Evolutionary conservation across 2,113 vertebrate genomes (phyloP).

Genomic region (Aix galericulata): DNA sequence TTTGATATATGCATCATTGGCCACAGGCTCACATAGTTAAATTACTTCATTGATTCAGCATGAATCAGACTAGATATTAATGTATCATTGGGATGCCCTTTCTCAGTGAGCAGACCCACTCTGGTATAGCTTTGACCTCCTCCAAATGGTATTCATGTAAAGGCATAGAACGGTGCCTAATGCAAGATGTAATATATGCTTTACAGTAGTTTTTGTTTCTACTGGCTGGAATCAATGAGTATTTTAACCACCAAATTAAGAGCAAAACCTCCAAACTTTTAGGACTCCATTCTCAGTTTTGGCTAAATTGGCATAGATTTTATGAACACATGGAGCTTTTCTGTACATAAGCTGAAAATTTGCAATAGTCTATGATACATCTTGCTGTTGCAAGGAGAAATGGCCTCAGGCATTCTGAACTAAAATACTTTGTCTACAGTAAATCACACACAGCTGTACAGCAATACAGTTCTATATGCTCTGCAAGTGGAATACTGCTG

Average conservation of each 20-base stretch:
- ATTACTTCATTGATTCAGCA: conserved; percentile 57
- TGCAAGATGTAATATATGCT: neutral
- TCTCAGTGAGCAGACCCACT: neutral
- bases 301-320: neutral
- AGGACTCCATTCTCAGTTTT: neutral
- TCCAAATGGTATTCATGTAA: neutral
- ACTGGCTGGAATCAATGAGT: neutral
- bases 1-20: conserved; percentile 59
- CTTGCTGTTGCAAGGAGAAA: neutral
- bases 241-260: neutral
- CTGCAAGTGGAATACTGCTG: neutral
- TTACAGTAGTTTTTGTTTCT: neutral
- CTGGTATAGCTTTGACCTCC: neutral
- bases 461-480: neutral
- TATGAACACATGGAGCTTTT: neutral
- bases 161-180: neutral
- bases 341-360: neutral
- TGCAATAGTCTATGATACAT: neutral
- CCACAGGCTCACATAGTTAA: conserved; percentile 42
- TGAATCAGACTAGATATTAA: conserved; percentile 59
- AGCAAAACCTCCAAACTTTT: neutral
- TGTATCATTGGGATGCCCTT: conserved; percentile 16
- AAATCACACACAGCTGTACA: neutral
- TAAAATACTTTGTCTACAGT: conserved; percentile 11
- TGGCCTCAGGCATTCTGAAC: neutral